Evolutionary conservation across 2,888 invertebrate species (phyloP), one percentile per base, ranked within the genome.

Genomic region (Antheraea assamensis): DNA sequence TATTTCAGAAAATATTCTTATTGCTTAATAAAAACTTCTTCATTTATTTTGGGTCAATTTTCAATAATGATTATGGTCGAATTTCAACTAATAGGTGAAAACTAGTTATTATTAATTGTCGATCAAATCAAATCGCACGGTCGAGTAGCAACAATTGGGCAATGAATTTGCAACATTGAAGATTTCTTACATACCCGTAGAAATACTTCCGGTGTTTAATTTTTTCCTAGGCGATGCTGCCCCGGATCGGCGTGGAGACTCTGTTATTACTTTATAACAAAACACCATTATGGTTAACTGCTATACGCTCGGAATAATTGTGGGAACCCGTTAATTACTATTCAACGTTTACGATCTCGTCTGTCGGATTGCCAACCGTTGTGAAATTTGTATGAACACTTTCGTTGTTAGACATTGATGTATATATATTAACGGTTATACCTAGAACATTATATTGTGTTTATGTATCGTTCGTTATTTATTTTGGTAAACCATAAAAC

Each of bases 251-350:
- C 86, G 80, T 75, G 93, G 90, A 19, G 91, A 87, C 66, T 92
- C 91, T 84, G 92, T 93, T 87, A 93, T 88, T 81, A 90, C 85
- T 88, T 93, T 94, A 82, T 92, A 93, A 90, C 93, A 93, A 89
- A 93, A 93, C 85, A 93, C 93, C 93, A 93, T 94, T 88, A 82
- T 90, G 42, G 17, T 55, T 76, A 83, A 83, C 83, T 83, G 83
- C 81, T 75, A 74, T 64, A 74, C 68, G 35, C 66, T 74, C 72
- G 75, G 73, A 78, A 74, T 74, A 76, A 80, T 75, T 74, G 84
- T 88, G 85, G 76, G 84, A 86, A 83, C 55, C 4, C 71, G 42
- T 49, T 73, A 73, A 73, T 73, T 73, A 66, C 55, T 68, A 70
- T 73, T 24, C 73, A 73, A 21, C 64, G 42, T 42, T 73, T 73